Base-by-base conservation (phyloP, 2,113 vertebrate species). In the Otolemur garnettii region DNA sequence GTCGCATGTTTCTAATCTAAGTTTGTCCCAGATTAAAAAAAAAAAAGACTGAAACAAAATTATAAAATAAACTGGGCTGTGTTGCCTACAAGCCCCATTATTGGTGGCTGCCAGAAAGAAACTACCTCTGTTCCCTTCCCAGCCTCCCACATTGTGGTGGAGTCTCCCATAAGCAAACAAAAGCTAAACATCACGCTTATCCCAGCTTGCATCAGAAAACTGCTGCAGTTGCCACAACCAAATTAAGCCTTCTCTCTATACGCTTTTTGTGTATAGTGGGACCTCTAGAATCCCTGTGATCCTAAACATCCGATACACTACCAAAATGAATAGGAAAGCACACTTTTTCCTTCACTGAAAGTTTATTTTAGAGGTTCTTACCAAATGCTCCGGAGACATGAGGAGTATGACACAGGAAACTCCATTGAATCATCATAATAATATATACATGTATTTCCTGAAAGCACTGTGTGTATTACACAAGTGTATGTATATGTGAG, bases 11-110 rank as follows among this genome's bases (percentile, higher is more conserved):
- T 93, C 91, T 95, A 92, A 96, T 84, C 74, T 97, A 96, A 96
- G 94, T 75, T 79, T 90, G 69, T 91, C 53, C 88, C 81, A 95
- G 72, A 95, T 79, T 97, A 89, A 97, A 94, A 98, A 50, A 45
- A 98, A 97, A 96, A 30, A 89, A 92, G 55, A 69, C 38, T 69
- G 83, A 95, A 94, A 96, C 24, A 92, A 94, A 96, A 94, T 87
- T 93, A 80, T 89, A 68, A 90, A 96, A 69, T 84, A 87, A 94
- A 78, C 77, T 21, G 72, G 50, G 69, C 64, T 57, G 12, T 83
- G 53, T 15, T 81, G 68, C 7, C 81, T 78, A 18, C 28, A 72
- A 72, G 60, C 62, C 13, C 12, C 28, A 30, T 42, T 35, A 35
- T 6, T 87, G 60, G 33, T 45, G 35, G 88, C 69, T 75, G 45